Evolutionary conservation across 2,797 vertebrate genomes (phyloP).

Genomic region (Lepus townsendii): DNA sequence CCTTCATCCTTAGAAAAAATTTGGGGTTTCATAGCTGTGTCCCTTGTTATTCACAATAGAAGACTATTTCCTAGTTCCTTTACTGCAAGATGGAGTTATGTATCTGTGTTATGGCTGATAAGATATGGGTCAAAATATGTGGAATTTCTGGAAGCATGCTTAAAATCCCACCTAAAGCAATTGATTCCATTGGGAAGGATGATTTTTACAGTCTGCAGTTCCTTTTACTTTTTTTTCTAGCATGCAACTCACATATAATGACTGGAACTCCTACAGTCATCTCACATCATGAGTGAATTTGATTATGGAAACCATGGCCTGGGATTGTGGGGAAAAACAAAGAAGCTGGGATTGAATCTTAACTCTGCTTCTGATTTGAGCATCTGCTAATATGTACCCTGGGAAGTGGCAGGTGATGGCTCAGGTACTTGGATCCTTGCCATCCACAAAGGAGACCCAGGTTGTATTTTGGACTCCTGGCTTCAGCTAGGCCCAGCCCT

Average conservation of each 20-base stretch:
- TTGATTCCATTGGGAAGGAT: background rate
- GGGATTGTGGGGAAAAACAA: background rate
- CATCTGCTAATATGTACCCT: no score
- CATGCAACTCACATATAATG: background rate
- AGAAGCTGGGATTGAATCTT: background rate
- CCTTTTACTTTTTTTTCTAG: background rate
- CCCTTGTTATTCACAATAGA: slow-evolving; percentile 39
- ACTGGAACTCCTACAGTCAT: background rate
- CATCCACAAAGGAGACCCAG: no score
- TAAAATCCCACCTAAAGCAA: background rate
- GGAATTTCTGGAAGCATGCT: background rate
- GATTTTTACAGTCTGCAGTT: background rate
- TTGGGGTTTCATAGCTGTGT: background rate
- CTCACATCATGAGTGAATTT: background rate
- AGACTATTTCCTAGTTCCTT: background rate
- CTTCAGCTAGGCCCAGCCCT: no score
- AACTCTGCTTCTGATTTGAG: no score
- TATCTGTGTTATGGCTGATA: background rate
- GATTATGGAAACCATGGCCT: background rate
- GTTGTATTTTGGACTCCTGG: no score
- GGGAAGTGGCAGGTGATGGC: no score
- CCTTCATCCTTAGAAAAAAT: background rate
- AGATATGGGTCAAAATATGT: background rate
- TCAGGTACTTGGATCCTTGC: no score
- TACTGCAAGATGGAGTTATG: background rate